Percentiles rank a stretch among this genome's conserved stretches.
Evolutionary conservation across 1,140 invertebrate genomes (phyloP).

Genomic region (Bathynomus jamesi): DNA sequence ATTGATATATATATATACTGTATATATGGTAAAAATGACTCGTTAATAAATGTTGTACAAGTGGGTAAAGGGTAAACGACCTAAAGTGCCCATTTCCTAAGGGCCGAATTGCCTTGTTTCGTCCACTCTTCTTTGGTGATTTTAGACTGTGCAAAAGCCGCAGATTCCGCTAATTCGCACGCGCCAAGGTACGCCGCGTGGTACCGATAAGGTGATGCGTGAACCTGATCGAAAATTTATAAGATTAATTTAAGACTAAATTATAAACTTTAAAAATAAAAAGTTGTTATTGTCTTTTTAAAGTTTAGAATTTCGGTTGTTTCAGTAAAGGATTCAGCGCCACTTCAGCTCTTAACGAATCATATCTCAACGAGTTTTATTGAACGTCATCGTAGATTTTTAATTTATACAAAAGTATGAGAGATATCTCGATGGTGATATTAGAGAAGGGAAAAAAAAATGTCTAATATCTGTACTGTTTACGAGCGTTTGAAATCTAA

Average conservation of each 20-base stretch:
- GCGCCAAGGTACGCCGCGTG: conserved; percentile 56
- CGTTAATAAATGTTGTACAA: neutral
- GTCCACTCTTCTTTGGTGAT: conserved; percentile 44
- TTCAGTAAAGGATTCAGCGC: neutral
- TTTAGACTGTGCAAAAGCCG: conserved; percentile 49
- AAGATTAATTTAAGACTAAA: too few species aligned
- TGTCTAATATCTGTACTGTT: too few species aligned
- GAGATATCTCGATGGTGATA: too few species aligned
- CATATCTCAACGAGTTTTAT: too few species aligned
- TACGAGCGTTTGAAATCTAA: too few species aligned
- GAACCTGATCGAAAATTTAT: conserved; percentile 52
- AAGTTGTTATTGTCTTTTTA: too few species aligned
- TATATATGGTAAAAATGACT: neutral
- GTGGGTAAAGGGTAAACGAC: neutral
- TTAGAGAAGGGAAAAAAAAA: too few species aligned
- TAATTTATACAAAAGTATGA: too few species aligned
- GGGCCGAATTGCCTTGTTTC: conserved; percentile 37
- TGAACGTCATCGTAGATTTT: too few species aligned
- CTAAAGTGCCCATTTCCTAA: conserved; percentile 41
- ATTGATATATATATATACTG: too few species aligned
- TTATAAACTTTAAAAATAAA: too few species aligned
- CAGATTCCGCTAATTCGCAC: conserved; percentile 48
- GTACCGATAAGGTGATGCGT: conserved; percentile 52
- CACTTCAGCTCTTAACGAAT: too few species aligned
- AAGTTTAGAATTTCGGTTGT: neutral